Conservation (phyloP, 2,113 vertebrate genomes). For the Larimichthys crocea region DNA sequence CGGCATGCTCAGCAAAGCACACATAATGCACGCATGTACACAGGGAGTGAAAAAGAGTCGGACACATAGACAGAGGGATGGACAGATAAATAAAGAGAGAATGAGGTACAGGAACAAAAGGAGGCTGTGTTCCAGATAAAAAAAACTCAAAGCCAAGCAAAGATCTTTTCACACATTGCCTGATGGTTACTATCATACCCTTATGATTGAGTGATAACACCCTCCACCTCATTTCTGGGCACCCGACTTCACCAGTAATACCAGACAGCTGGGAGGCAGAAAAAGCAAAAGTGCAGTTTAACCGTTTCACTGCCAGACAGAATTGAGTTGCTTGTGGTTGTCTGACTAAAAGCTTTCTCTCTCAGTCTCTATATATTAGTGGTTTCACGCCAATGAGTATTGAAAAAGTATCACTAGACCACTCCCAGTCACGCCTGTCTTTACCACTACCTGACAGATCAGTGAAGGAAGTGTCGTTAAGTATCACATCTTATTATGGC, state of each 20-base stretch:
- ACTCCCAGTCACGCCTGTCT: conserved; percentile 76
- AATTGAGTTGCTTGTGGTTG: conserved; percentile 82
- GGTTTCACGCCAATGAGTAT: conserved; percentile 63
- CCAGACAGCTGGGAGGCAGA: conserved; percentile 70
- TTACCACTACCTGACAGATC: conserved; percentile 58
- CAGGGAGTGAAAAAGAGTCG: conserved; percentile 10
- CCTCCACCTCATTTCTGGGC: conserved; percentile 71
- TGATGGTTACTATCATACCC: conserved; percentile 48
- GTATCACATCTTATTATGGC: not conserved
- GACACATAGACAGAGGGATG: not conserved
- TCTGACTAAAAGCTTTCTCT: conserved; percentile 77
- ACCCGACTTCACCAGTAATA: conserved; percentile 58
- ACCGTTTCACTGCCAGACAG: conserved; percentile 83
- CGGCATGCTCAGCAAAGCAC: conserved; percentile 63
- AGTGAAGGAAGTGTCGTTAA: conserved; percentile 15
- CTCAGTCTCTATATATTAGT: conserved; percentile 72
- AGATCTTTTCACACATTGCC: conserved; percentile 33
- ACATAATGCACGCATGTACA: conserved; percentile 47
- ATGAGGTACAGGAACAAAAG: conserved; percentile 25
- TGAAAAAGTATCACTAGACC: conserved; percentile 65
- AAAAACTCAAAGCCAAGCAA: conserved; percentile 3
- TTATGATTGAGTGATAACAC: conserved; percentile 60
- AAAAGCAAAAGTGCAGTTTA: conserved; percentile 82
- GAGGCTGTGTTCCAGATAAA: conserved; percentile 1
- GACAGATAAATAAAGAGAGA: conserved; percentile 15